Evolutionary conservation across 2,888 invertebrate genomes (phyloP).

Genomic region (Cremastobaeus sp.): DNA sequence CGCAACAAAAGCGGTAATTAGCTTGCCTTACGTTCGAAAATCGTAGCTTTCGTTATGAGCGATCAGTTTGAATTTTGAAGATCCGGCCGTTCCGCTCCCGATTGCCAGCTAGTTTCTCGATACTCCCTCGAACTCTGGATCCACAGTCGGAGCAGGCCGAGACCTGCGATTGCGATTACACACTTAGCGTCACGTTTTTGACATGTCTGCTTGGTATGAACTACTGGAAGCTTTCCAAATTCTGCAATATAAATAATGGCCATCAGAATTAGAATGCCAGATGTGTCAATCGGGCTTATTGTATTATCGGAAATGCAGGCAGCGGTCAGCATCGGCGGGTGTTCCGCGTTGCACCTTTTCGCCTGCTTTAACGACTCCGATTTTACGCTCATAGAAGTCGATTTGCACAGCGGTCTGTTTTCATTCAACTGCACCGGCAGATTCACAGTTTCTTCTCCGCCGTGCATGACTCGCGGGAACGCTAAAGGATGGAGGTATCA

Average conservation of each 20-base stretch:
- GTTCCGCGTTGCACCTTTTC: too few species aligned
- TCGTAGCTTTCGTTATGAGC: conserved; percentile 2
- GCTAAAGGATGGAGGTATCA: conserved; percentile 5
- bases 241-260: conserved; percentile 49
- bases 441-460: conserved; percentile 2
- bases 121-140: conserved; percentile 17
- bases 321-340: neutral
- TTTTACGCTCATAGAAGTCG: too few species aligned
- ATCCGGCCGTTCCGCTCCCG: neutral
- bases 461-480: conserved; percentile 17
- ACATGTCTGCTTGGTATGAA: conserved; percentile 51
- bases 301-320: too few species aligned
- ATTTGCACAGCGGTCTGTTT: neutral
- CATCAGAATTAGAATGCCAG: conserved; percentile 32
- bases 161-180: conserved; percentile 22
- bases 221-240: conserved; percentile 47
- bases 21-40: conserved; percentile 19
- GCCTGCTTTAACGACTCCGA: too few species aligned
- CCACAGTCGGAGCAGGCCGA: conserved; percentile 19
- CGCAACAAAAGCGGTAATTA: neutral
- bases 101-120: neutral
- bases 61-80: conserved; percentile 27
- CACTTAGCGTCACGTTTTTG: conserved; percentile 51
- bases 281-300: too few species aligned
- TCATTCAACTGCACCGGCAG: conserved; percentile 1